Evolutionary conservation across 2,797 vertebrate genomes (phyloP).

Genomic region (Scolopax rusticola): DNA sequence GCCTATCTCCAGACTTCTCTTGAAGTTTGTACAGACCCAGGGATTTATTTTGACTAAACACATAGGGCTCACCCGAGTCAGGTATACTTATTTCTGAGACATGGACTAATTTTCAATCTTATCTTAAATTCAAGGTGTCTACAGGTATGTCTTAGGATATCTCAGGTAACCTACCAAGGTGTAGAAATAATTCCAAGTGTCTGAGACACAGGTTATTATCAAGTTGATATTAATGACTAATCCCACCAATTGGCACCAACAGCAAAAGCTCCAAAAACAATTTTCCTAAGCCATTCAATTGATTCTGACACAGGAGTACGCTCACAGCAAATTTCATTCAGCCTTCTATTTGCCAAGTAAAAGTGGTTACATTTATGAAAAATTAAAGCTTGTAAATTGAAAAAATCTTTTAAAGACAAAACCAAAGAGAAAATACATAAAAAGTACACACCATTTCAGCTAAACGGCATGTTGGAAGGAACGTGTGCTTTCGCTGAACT

Average conservation of each 20-base stretch:
- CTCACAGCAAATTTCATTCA: background rate
- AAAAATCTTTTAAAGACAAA: slow-evolving; percentile 5
- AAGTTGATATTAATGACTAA: slow-evolving; percentile 8
- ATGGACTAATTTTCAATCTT: background rate
- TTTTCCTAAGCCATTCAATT: background rate
- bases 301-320: background rate
- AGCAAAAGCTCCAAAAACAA: background rate
- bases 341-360: background rate
- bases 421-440: background rate
- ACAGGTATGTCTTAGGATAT: background rate
- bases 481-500: background rate
- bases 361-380: slow-evolving; percentile 45
- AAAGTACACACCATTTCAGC: background rate
- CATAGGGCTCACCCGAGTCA: background rate
- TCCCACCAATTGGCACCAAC: background rate
- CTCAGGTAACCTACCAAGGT: background rate
- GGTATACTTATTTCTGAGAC: background rate
- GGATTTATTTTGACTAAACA: slow-evolving; percentile 5
- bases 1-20: background rate
- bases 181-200: slow-evolving; percentile 9
- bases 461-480: background rate
- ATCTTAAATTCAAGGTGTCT: background rate
- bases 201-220: background rate
- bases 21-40: background rate
- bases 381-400: slow-evolving; percentile 41